Evolutionary conservation across 1,140 invertebrate genomes (phyloP), one percentile per base, ranked within the genome.

Genomic region (Penaeus chinensis): DNA sequence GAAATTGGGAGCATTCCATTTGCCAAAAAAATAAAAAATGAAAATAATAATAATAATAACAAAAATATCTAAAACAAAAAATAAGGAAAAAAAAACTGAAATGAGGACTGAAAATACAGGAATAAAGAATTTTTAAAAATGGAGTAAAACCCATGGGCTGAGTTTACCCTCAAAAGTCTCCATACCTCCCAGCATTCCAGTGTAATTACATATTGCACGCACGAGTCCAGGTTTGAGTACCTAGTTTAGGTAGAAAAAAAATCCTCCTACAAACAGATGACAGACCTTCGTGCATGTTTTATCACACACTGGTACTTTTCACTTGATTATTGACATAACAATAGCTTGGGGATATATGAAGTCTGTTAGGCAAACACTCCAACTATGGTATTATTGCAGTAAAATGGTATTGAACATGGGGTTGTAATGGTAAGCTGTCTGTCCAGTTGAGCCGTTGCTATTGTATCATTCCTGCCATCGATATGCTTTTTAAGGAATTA

Each of bases 321-420:
- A 84, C 82, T 84, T 84, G 82, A 79, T 84, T 66, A 84, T 77
- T 69, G 66, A 84, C 82, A 60, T 88, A 88, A 88, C 87, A 88
- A 88, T 84, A 78, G 87, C 74, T 88, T 79, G 87, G 79, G 87
- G 87, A 78, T 87, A 82, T 87, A 87, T 87, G 86, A 87, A 87
- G 86, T 87, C 86, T 78, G 80, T 87, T 87, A 87, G 86, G 86
- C 86, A 84, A 88, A 88, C 87, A 88, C 65, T 88, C 87, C 87
- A 88, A 79, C 87, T 88, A 88, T 84, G 54, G 82, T 88, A 88
- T 88, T 88, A 88, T 88, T 88, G 87, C 87, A 88, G 87, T 87
- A 77, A 86, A 87, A 82, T 87, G 32, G 81, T 82, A 87, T 82
- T 87, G 81, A 87, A 87, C 81, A 82, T 87, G 80, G 81, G 71